These are phyloP conservation scores for Heliothis virescens DNA, from an alignment of 1,140 invertebrate genomes.

Conservation along the genomic window DNA sequence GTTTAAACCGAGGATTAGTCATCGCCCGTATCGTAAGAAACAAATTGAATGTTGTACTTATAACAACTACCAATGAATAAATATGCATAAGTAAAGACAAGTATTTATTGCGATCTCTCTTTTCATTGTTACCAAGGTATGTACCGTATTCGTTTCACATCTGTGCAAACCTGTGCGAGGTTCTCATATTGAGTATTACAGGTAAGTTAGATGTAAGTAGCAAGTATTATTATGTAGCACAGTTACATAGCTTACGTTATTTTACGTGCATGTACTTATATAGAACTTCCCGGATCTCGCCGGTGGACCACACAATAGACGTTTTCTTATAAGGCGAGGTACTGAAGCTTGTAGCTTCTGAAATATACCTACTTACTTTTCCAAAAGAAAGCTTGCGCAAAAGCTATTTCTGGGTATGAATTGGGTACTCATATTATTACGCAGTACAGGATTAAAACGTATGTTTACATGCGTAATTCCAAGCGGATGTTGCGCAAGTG, in stretches of 20 bases:
- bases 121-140: constrained; percentile 11
- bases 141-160: constrained; percentile 34
- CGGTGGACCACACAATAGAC: constrained; percentile 11
- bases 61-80: constrained; percentile 11
- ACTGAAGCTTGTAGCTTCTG: constrained; percentile 10
- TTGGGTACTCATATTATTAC: background rate
- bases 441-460: constrained; percentile 30
- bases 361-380: background rate
- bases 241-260: constrained; percentile 34
- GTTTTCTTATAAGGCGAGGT: constrained; percentile 7
- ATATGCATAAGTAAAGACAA: constrained; percentile 10
- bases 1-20: constrained; percentile 24
- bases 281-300: constrained; percentile 36
- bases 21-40: constrained; percentile 13
- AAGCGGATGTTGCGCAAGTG: constrained; percentile 71
- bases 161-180: constrained; percentile 38
- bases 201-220: background rate
- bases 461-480: constrained; percentile 59
- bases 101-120: constrained; percentile 28
- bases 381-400: background rate
- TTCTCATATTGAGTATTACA: constrained; percentile 5
- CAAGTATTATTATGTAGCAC: background rate
- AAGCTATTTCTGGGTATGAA: constrained; percentile 12
- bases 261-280: constrained; percentile 37
- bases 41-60: background rate